These are phyloP conservation scores for Vicugna pacos DNA, from an alignment of 2,113 vertebrate species.

Conservation along the genomic window DNA sequence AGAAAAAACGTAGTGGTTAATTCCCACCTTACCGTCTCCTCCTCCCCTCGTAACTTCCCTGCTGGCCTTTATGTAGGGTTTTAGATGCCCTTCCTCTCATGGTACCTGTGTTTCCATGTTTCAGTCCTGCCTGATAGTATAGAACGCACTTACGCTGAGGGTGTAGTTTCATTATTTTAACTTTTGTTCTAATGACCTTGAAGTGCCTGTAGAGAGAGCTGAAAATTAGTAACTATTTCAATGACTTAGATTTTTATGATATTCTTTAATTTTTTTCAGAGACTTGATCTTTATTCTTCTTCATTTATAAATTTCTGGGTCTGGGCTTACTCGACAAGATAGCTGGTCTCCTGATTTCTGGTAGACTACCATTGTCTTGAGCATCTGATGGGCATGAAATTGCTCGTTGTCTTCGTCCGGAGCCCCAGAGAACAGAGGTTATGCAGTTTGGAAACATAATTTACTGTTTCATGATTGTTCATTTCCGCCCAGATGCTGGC, in stretches of 20 bases:
- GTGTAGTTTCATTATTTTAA: constrained; percentile 46
- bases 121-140: not conserved
- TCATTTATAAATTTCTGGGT: constrained; percentile 70
- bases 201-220: not conserved
- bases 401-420: constrained; percentile 55
- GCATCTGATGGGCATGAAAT: constrained; percentile 51
- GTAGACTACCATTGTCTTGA: not conserved
- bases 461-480: constrained; percentile 69
- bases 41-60: not conserved
- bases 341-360: constrained; percentile 51
- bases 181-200: constrained; percentile 64
- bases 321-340: constrained; percentile 45
- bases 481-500: constrained; percentile 77
- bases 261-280: constrained; percentile 59
- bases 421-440: constrained; percentile 46
- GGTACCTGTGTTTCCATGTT: not conserved
- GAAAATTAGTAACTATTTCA: constrained; percentile 63
- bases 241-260: constrained; percentile 53
- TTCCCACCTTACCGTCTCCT: not conserved
- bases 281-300: constrained; percentile 65
- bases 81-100: not conserved
- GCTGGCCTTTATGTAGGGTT: not conserved
- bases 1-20: not conserved
- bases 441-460: constrained; percentile 66
- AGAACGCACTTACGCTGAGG: not conserved